A percentile compares a stretch with the other conserved stretches of the same genome.
Evolutionary conservation across 2,888 invertebrate species (phyloP).

Genomic region (Andrena chrysosceles): DNA sequence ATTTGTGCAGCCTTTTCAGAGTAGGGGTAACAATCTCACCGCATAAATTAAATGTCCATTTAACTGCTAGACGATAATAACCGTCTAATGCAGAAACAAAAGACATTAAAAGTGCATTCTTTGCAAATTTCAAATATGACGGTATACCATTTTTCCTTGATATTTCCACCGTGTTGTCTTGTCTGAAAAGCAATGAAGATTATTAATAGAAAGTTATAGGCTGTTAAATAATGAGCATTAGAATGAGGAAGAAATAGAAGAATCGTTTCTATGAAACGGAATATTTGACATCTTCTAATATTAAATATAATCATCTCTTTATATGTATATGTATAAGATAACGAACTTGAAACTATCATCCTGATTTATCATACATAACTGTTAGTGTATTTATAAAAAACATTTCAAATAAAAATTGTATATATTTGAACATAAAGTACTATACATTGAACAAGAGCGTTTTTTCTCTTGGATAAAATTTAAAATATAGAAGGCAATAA

Average conservation of each 20-base stretch:
- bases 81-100: constrained; percentile 94
- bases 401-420: too few species aligned
- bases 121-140: constrained; percentile 90
- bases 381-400: too few species aligned
- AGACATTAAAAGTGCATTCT: constrained; percentile 89
- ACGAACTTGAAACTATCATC: background rate
- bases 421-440: too few species aligned
- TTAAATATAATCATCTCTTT: background rate
- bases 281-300: background rate
- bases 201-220: constrained; percentile 1
- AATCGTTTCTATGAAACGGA: background rate
- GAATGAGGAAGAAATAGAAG: background rate
- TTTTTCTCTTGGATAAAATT: too few species aligned
- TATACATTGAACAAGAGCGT: too few species aligned
- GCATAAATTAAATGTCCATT: constrained; percentile 96
- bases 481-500: too few species aligned
- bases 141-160: constrained; percentile 92
- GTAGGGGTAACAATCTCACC: constrained; percentile 93
- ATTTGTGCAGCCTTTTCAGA: constrained; percentile 89
- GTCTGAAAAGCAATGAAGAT: constrained; percentile 78
- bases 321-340: background rate
- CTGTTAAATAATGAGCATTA: background rate
- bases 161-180: constrained; percentile 91
- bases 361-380: background rate
- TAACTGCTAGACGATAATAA: constrained; percentile 93